A percentile compares a stretch with the other conserved stretches of the same genome.
phyloP scores from a whole-genome alignment of 2,888 invertebrate genomes.

The Hypomecis atomaria region DNA sequence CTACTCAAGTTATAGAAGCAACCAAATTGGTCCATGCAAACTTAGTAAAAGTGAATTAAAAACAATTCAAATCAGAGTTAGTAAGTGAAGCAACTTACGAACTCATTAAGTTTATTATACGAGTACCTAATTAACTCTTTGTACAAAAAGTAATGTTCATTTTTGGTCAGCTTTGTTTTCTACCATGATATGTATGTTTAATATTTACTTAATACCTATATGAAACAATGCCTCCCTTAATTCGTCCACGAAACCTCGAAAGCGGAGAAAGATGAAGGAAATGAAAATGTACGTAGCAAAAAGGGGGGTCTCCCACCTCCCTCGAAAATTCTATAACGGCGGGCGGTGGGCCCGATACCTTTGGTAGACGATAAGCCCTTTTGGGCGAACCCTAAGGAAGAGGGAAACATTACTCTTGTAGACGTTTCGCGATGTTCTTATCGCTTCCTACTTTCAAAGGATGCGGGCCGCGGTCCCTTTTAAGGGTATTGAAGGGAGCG shows the following conservation, averaged over 20 bases:
- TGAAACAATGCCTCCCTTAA: conserved; percentile 40
- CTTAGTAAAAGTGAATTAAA: too few species aligned
- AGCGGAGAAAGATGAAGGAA: conserved; percentile 85
- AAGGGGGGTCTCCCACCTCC: conserved; percentile 67
- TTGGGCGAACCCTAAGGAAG: conserved; percentile 49
- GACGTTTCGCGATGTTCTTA: conserved; percentile 77
- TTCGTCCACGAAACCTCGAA: conserved; percentile 67
- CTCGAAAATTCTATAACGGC: conserved; percentile 83
- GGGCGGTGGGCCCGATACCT: conserved; percentile 73
- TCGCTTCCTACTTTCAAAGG: conserved; percentile 74
- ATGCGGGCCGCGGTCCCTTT: conserved; percentile 50
- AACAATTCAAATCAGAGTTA: too few species aligned
- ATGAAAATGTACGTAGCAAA: conserved; percentile 85
- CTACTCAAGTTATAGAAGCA: too few species aligned
- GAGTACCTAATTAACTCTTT: too few species aligned
- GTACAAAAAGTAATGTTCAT: too few species aligned
- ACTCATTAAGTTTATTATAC: too few species aligned
- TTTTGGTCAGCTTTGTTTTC: too few species aligned
- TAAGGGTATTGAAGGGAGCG: conserved; percentile 27
- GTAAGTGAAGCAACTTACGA: too few species aligned
- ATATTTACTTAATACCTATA: not conserved
- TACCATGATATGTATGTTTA: too few species aligned
- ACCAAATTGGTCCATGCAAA: too few species aligned
- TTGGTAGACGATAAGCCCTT: conserved; percentile 80
- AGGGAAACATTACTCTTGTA: conserved; percentile 78